Evolutionary conservation across 2,113 vertebrate species (phyloP).

Genomic region (Mustelus asterias): DNA sequence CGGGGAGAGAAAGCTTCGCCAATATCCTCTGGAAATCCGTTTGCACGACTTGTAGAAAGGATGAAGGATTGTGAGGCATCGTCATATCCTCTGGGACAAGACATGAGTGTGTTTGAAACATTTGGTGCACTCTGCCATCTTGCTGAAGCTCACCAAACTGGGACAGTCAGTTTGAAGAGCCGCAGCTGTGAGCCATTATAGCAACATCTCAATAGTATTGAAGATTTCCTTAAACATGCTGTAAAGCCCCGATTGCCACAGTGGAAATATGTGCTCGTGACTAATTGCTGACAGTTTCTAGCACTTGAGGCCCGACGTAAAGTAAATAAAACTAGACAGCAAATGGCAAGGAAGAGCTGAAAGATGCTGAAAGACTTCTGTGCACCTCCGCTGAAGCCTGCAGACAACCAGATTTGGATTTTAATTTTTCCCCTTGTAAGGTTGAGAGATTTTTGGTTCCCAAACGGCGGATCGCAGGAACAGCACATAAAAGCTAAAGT

Average conservation of each 20-base stretch:
- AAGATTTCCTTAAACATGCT: neutral
- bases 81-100: neutral
- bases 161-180: neutral
- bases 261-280: neutral
- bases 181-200: neutral
- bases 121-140: neutral
- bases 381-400: neutral
- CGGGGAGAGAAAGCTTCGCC: neutral
- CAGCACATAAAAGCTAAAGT: too few species aligned
- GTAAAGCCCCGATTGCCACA: neutral
- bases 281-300: neutral
- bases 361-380: neutral
- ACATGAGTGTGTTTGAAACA: neutral
- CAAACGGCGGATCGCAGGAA: too few species aligned
- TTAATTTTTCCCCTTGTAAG: neutral
- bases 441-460: too few species aligned
- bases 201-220: neutral
- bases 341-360: neutral
- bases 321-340: neutral
- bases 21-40: neutral
- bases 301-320: neutral
- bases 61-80: neutral
- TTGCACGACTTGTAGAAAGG: neutral
- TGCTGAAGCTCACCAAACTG: neutral
- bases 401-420: neutral